These are phyloP conservation scores for Falco cherrug DNA, from an alignment of 2,797 vertebrate genomes.

Conservation along the genomic window DNA sequence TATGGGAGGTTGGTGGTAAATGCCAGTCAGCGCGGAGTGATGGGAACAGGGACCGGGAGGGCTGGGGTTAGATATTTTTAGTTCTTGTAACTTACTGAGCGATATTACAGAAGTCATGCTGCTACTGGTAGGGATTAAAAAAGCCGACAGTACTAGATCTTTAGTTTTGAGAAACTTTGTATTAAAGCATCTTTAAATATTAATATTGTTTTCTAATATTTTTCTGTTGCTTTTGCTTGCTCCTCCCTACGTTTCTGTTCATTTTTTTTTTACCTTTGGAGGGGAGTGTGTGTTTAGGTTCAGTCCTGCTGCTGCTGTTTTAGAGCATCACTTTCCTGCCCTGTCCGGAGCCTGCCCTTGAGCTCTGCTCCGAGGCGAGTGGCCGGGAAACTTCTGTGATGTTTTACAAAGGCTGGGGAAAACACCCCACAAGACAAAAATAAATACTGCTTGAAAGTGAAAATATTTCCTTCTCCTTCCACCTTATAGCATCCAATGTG, in stretches of 20 bases:
- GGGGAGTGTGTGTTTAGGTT: background rate
- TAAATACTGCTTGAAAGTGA: background rate
- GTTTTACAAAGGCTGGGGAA: background rate
- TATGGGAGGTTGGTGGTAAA: background rate
- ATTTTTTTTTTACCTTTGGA: background rate
- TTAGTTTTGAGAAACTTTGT: background rate
- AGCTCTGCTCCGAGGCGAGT: rapidly evolving
- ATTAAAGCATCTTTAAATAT: background rate
- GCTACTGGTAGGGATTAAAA: background rate
- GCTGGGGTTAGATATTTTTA: background rate
- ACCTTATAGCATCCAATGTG: rapidly evolving
- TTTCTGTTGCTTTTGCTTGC: background rate
- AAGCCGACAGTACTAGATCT: rapidly evolving
- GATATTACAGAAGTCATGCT: background rate
- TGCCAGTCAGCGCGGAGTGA: background rate
- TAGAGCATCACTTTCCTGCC: background rate
- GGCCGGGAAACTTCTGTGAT: background rate
- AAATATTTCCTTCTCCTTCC: background rate
- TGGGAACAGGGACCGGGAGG: rapidly evolving
- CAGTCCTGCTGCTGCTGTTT: background rate
- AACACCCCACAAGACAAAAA: background rate
- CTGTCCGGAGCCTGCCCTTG: background rate
- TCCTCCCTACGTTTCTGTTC: rapidly evolving
- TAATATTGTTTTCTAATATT: rapidly evolving
- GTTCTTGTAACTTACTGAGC: background rate